phyloP scores from a whole-genome alignment of 64 coral and sea anemone genomes.

The Anthopleura sola region DNA sequence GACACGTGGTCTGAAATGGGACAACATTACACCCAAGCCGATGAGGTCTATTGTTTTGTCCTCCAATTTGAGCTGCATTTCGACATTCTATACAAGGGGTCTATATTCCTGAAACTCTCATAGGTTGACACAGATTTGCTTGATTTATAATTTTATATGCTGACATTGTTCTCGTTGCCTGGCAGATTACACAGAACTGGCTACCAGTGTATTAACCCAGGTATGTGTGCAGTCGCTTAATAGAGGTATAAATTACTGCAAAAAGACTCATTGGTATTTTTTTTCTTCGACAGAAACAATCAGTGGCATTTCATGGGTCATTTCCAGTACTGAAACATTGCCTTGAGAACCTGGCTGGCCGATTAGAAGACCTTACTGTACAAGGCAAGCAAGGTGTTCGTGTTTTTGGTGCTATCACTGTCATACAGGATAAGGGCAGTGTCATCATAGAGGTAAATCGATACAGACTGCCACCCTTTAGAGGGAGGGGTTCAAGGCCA shows the following conservation, averaged over 20 bases:
- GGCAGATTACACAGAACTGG: conserved; percentile 91
- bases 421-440: conserved; percentile 73
- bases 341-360: conserved; percentile 78
- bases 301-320: conserved; percentile 82
- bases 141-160: too few species aligned
- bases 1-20: too few species aligned
- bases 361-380: conserved; percentile 57
- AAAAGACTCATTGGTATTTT: too few species aligned
- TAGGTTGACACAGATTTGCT: too few species aligned
- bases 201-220: conserved; percentile 91
- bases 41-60: too few species aligned
- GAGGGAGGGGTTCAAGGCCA: too few species aligned
- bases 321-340: conserved; percentile 85
- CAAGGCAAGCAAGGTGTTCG: conserved; percentile 67
- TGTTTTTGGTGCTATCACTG: conserved; percentile 76
- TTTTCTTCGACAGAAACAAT: conserved; percentile 59
- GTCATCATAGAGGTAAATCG: conserved; percentile 76
- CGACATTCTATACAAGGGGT: too few species aligned
- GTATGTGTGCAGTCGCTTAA: conserved; percentile 11
- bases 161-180: background rate
- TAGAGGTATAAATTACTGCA: background rate
- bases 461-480: too few species aligned
- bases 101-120: too few species aligned
- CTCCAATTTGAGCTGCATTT: too few species aligned
- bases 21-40: too few species aligned